Percentiles rank a stretch among this genome's conserved stretches.
These are phyloP conservation scores for Homalodisca vitripennis DNA, from an alignment of 1,140 invertebrate genomes.

Conservation along the genomic window DNA sequence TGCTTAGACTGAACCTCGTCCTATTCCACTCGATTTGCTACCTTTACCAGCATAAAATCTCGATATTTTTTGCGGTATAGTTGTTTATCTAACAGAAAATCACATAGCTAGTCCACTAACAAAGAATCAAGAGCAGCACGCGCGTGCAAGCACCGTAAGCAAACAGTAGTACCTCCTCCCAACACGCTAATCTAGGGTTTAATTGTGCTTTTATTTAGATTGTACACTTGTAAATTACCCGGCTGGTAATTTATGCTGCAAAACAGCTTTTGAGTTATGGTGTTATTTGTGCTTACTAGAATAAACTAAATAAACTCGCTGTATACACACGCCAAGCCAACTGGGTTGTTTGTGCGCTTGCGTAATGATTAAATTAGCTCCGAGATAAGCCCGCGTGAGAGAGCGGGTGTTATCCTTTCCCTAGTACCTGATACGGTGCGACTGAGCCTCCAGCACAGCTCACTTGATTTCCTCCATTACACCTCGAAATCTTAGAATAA, in stretches of 20 bases:
- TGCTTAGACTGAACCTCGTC: too few relatives aligned
- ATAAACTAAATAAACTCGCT: conserved; percentile 8
- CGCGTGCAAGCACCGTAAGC: neutral
- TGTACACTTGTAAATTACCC: conserved; percentile 11
- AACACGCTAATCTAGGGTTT: conserved; percentile 17
- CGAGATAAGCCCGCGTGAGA: neutral
- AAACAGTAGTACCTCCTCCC: neutral
- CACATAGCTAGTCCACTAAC: too few relatives aligned
- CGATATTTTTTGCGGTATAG: too few relatives aligned
- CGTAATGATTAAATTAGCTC: neutral
- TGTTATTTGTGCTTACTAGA: neutral
- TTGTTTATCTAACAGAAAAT: too few relatives aligned
- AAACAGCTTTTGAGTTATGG: conserved; percentile 13
- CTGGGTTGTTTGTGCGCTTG: neutral
- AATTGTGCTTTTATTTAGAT: conserved; percentile 3
- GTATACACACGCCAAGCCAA: neutral
- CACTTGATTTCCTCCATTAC: too few relatives aligned
- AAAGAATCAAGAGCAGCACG: too few relatives aligned
- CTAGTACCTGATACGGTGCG: too few relatives aligned
- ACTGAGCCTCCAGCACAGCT: too few relatives aligned
- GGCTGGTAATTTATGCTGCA: conserved; percentile 12
- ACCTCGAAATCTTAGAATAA: too few relatives aligned
- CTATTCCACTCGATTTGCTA: too few relatives aligned
- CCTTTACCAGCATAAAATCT: too few relatives aligned
- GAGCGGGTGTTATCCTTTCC: too few relatives aligned